These are phyloP conservation scores for Parapristionchus giblindavisi DNA, from an alignment of 2,888 invertebrate genomes.

Conservation along the genomic window DNA sequence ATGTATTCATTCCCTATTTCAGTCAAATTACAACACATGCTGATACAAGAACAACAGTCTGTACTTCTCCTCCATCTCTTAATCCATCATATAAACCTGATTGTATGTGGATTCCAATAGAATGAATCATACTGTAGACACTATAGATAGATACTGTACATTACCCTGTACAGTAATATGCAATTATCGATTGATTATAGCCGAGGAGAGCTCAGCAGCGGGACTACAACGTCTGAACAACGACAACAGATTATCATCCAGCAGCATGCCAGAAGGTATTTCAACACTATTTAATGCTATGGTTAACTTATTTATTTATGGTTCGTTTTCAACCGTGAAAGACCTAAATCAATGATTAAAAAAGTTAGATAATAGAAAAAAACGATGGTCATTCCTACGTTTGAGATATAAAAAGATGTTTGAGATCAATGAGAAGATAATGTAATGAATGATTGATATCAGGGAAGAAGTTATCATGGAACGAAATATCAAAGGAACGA, in stretches of 20 bases:
- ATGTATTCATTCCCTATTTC: constrained; percentile 11
- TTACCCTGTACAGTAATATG: background rate
- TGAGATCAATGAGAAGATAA: background rate
- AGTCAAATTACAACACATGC: constrained; percentile 39
- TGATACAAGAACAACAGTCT: background rate
- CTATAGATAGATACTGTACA: constrained; percentile 22
- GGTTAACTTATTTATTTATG: background rate
- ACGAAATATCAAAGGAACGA: constrained; percentile 31
- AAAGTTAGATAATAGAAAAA: too few relatives aligned
- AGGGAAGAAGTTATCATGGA: constrained; percentile 38
- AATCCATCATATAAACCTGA: constrained; percentile 37
- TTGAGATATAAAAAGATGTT: too few relatives aligned
- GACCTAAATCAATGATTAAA: too few relatives aligned
- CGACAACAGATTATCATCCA: constrained; percentile 24
- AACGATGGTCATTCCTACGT: too few relatives aligned
- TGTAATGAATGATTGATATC: background rate
- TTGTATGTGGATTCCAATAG: constrained; percentile 16
- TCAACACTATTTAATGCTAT: background rate
- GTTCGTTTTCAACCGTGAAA: too few relatives aligned
- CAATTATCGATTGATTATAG: constrained; percentile 43
- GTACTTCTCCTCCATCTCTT: constrained; percentile 19
- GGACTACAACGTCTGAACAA: constrained; percentile 32
- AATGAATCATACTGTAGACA: background rate
- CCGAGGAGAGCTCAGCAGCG: constrained; percentile 54
- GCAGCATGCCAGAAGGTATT: constrained; percentile 21